Evolutionary conservation across 2,888 invertebrate genomes (phyloP), one percentile per base, ranked within the genome.

Genomic region (Rhimphoctona megacephalus): DNA sequence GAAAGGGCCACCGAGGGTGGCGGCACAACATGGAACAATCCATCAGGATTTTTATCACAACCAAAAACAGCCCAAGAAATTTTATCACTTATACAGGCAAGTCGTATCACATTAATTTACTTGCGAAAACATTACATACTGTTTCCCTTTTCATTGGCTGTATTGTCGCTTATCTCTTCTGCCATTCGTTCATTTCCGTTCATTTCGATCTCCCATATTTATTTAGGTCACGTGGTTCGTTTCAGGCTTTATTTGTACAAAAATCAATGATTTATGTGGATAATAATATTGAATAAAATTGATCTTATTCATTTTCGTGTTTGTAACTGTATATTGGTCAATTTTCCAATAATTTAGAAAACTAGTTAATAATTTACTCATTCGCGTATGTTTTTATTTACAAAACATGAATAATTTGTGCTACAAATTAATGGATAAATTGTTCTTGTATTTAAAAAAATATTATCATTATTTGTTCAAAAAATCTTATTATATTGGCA

Each of bases 31-130:
- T 95, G 89, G 96, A 95, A 94, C 94, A 95, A 91, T 95, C 95
- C 93, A 91, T 95, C 90, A 93, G 95, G 88, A 94, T 96, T 94
- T 95, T 96, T 92, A 95, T 96, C 90, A 94, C 95, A 57, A 95
- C 95, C 89, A 94, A 96, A 92, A 95, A 95, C 88, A 92, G 95
- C 89, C 91, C 95, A 86, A 14, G 95, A 95, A 73, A 95, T 95
- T 89, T 93, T 95, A 52, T 94, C 94, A 79, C 93, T 95, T 25
- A 95, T 97, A 94, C 94, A 94, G 92, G 88, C 90, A 85, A 88
- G 82, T 86, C 49, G 46, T 22, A 14, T 52, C 43, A 11, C 14
- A 79, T 70, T 52, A 66, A 52, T 52, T 19, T 22, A 67, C 14
- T 67, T 25, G 66, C 30, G 36, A 76, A 61, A 76, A 72, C 66